Evolutionary conservation across 2,888 invertebrate species (phyloP).

Genomic region (Petrolisthes cinctipes): DNA sequence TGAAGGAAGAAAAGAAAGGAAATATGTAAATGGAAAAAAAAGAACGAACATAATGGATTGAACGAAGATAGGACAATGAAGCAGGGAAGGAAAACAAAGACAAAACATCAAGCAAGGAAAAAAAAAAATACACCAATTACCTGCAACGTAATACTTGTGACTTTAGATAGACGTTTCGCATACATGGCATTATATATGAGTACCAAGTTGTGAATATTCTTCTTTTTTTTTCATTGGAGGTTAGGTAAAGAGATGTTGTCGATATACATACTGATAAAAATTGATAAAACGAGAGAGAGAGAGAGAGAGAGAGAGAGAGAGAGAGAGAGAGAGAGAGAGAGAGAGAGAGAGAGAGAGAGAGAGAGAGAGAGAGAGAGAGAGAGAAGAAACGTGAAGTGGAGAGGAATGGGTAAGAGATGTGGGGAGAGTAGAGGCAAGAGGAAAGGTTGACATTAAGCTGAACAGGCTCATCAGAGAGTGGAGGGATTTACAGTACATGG

Average conservation of each 20-base stretch:
- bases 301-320: background rate
- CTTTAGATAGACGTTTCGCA: too few relatives aligned
- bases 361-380: slow-evolving; percentile 1
- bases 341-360: background rate
- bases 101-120: background rate
- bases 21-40: background rate
- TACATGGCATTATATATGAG: too few relatives aligned
- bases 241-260: too few relatives aligned
- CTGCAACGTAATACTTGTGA: too few relatives aligned
- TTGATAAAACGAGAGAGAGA: background rate
- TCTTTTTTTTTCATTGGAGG: too few relatives aligned
- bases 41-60: background rate
- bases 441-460: background rate
- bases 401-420: background rate
- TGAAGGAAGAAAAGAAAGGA: background rate
- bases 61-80: background rate
- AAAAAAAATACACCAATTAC: background rate
- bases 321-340: slow-evolving; percentile 1
- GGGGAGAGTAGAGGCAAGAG: background rate
- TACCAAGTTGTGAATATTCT: too few relatives aligned
- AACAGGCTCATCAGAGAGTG: background rate
- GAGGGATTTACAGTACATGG: background rate
- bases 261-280: too few relatives aligned
- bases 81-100: background rate
- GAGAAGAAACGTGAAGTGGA: background rate